A percentile compares a stretch with the other conserved stretches of the same genome.
phyloP scores from a whole-genome alignment of 2,797 vertebrate species.

The Gymnothorax javanicus region DNA sequence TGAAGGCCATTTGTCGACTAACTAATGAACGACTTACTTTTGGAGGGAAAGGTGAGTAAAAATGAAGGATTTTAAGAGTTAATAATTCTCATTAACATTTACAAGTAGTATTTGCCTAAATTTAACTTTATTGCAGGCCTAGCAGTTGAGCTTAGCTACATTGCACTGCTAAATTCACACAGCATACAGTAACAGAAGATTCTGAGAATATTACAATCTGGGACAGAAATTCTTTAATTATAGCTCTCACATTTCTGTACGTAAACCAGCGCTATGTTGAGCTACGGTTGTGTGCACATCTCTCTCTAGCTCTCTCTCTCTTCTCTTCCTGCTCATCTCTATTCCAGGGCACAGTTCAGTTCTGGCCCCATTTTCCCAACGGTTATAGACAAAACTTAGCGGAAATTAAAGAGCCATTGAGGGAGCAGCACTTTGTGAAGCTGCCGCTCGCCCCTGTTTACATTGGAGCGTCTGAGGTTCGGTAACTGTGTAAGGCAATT shows the following conservation, averaged over 20 bases:
- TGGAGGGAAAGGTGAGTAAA: neutral
- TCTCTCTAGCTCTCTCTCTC: slow-evolving; percentile 17
- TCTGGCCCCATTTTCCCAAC: slow-evolving; percentile 25
- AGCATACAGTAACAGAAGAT: neutral
- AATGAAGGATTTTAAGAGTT: neutral
- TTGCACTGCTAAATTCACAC: neutral
- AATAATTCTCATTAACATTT: neutral
- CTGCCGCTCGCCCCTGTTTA: slow-evolving; percentile 72
- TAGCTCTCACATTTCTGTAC: neutral
- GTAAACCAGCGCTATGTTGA: neutral
- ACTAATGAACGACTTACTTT: too few relatives aligned
- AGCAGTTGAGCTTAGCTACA: neutral
- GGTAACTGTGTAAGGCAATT: slow-evolving; percentile 76
- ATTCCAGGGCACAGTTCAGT: slow-evolving; percentile 58
- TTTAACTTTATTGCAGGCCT: neutral
- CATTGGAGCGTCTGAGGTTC: slow-evolving; percentile 69
- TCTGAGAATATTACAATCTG: neutral
- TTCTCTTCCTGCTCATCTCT: slow-evolving; percentile 59
- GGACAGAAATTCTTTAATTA: neutral
- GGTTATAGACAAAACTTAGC: slow-evolving; percentile 59
- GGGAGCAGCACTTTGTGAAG: slow-evolving; percentile 81
- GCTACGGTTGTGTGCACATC: neutral
- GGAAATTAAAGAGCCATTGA: slow-evolving; percentile 73
- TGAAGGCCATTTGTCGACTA: too few relatives aligned
- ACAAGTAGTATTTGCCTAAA: neutral